A percentile compares a stretch with the other conserved stretches of the same genome.
phyloP scores from a whole-genome alignment of 1,140 invertebrate species.

The Drosophila prosaltans region DNA sequence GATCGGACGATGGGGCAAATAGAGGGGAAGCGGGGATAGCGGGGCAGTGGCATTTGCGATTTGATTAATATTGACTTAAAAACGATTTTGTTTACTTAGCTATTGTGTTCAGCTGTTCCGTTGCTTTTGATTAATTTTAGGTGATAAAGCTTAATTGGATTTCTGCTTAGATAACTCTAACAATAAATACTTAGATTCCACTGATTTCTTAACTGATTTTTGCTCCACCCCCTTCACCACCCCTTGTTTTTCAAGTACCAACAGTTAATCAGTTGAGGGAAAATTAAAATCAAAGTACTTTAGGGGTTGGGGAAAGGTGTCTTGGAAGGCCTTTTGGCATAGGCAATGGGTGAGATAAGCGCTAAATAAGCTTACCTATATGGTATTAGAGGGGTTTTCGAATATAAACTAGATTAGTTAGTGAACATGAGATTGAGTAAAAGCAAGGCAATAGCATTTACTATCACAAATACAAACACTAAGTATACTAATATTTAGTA shows the following conservation, averaged over 20 bases:
- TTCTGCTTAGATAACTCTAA: conserved; percentile 69
- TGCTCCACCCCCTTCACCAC: neutral
- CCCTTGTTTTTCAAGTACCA: neutral
- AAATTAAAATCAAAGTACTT: conserved; percentile 9
- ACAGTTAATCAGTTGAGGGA: conserved; percentile 2
- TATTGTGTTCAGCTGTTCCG: conserved; percentile 71
- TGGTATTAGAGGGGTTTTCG: neutral
- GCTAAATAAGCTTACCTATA: neutral
- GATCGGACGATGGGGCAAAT: conserved; percentile 29
- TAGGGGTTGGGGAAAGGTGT: neutral
- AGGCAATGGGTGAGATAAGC: conserved; percentile 1
- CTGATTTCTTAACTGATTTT: conserved; percentile 22
- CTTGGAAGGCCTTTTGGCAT: neutral
- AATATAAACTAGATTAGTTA: conserved; percentile 7
- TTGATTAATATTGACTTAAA: conserved; percentile 78
- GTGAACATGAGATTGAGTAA: neutral
- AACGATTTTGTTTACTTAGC: conserved; percentile 71
- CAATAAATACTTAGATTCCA: conserved; percentile 36
- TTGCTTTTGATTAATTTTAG: conserved; percentile 73
- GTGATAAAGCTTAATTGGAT: conserved; percentile 81
- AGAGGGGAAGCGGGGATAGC: neutral
- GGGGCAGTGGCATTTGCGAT: conserved; percentile 47
- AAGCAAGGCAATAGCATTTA: neutral
- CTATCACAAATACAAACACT: no score
- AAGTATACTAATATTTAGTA: no score